Evolutionary conservation across 2,888 invertebrate species (phyloP), one percentile per base, ranked within the genome.

Genomic region (Pycnomerus fuliginosus): DNA sequence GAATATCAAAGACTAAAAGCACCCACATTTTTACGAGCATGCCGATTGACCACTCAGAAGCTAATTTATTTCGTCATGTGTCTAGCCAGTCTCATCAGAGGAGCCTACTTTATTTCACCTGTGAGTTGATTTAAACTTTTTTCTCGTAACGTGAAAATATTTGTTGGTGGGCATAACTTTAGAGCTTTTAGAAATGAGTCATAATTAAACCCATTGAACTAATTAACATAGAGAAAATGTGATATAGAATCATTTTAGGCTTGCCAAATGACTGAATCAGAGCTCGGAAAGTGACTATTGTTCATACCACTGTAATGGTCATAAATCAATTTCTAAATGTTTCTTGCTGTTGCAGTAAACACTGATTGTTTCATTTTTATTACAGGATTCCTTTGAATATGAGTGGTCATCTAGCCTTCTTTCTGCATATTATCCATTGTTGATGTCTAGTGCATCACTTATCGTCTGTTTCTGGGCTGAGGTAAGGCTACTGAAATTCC

Each of bases 401-500:
- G 84, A 86, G 53, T 92, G 92, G 92, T 85, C 92, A 5, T 84
- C 85, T 46, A 90, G 89, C 66, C 77, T 94, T 28, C 79, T 91
- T 60, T 90, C 90, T 14, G 91, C 92, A 0, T 94, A 91, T 74
- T 94, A 93, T 73, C 92, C 93, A 1, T 77, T 94, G 28, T 77
- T 93, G 43, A 80, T 93, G 78, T 89, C 91, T 5, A 90, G 92
- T 35, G 87, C 91, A 0, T 93, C 93, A 0, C 78, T 93, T 46
- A 87, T 94, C 55, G 92, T 93, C 53, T 94, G 94, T 73, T 90
- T 92, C 70, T 93, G 93, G 93, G 93, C 93, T 24, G 93, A 94
- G 84, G 90, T 89, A 71, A 80, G 82, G 10, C n/a, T n/a, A n/a
- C n/a, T n/a, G n/a, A n/a, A n/a, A n/a, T n/a, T n/a, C n/a, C n/a